Evolutionary conservation across 2,797 vertebrate genomes (phyloP), one percentile per base, ranked within the genome.

Genomic region (Sitta carolinensis): DNA sequence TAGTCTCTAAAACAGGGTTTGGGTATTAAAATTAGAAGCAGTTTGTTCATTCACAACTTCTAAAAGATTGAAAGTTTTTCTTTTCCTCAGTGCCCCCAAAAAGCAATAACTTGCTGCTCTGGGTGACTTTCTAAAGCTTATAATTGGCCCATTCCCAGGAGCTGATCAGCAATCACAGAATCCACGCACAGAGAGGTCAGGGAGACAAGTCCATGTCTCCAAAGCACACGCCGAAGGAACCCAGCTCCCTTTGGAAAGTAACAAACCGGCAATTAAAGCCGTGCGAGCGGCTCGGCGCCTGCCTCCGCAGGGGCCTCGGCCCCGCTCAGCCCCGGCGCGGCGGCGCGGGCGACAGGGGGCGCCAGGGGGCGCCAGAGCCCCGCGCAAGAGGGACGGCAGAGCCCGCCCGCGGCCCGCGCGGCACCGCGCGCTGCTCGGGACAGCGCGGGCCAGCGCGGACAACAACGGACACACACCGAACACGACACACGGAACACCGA

Each of bases 131-230:
- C 80, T 87, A 77, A 90, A 87, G 90, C 70, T 90, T 92, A 34
- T 93, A 97, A 96, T 85, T 90, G 94, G 59, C 34, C 54, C 58
- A 90, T 89, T 84, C 78, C 9, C 68, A 68, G 87, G 38, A 94
- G 72, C 85, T 92, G 97, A 96, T 88, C 86, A 92, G 79, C 70
- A 94, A 87, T 64, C 57, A 62, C 42, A 47, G 64, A 42, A 42
- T 16, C 21, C 48, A 40, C 47, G 38, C 62, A 74, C 81, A 94
- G 66, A 52, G 93, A 90, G 84, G 91, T 82, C 51, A 89, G 58
- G 57, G 77, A 95, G 88, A 86, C 59, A 70, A 88, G 45, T 51
- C 92, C 89, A 9, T 9, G 38, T 54, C 89, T 95, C 73, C 74
- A 38, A 91, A 87, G 67, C 27, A 54, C 38, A 40, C 34, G 51